Evolutionary conservation across 2,888 invertebrate species (phyloP).

Genomic region (Cyclophora albipunctata): DNA sequence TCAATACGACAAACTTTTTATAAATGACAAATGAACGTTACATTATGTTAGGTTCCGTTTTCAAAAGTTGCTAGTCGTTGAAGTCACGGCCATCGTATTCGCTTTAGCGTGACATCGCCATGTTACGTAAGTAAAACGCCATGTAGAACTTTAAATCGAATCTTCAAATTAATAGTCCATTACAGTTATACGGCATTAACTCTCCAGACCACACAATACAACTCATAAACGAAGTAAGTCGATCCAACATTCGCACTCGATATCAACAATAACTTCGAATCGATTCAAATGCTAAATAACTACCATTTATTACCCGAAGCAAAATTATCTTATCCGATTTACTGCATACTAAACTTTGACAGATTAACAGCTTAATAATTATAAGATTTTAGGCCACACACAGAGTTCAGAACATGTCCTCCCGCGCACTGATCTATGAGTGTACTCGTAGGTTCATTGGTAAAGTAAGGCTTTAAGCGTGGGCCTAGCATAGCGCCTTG

Average conservation of each 20-base stretch:
- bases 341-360: conserved; percentile 30
- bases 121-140: too few species aligned
- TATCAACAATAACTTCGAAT: conserved; percentile 19
- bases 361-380: conserved; percentile 43
- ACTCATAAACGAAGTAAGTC: conserved; percentile 8
- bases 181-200: too few species aligned
- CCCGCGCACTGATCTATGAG: conserved; percentile 45
- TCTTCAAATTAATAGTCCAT: too few species aligned
- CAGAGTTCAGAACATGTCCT: conserved; percentile 37
- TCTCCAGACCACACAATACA: conserved; percentile 5
- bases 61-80: too few species aligned
- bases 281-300: conserved; percentile 27
- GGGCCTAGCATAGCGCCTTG: conserved; percentile 41
- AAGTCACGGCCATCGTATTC: too few species aligned
- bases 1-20: too few species aligned
- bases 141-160: too few species aligned
- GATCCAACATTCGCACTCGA: conserved; percentile 11
- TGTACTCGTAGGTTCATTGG: conserved; percentile 2
- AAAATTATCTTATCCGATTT: conserved; percentile 28
- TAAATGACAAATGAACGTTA: too few species aligned
- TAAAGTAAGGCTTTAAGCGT: conserved; percentile 30
- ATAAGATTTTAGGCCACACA: conserved; percentile 41
- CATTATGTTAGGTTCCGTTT: too few species aligned
- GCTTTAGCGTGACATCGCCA: too few species aligned
- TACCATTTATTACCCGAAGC: conserved; percentile 24